A percentile compares a stretch with the other conserved stretches of the same genome.
Evolutionary conservation across 2,888 invertebrate species (phyloP).

Genomic region (Chesias legatella): DNA sequence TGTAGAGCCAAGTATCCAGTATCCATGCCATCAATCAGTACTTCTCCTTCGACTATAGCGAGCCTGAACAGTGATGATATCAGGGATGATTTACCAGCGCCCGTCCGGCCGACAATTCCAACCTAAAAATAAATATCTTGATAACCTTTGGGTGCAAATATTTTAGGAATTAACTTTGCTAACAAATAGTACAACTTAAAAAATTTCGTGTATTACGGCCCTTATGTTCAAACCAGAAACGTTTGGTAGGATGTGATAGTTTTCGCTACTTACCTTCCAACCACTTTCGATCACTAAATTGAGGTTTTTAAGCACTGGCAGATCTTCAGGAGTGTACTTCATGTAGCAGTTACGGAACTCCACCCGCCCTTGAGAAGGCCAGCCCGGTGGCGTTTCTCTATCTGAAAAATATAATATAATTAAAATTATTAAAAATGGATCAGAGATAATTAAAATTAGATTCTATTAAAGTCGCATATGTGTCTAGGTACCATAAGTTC

Average conservation of each 20-base stretch:
- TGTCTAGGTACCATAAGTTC: too few species aligned
- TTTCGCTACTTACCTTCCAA: too few species aligned
- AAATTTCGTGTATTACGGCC: too few species aligned
- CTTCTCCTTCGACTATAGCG: slow-evolving; percentile 84
- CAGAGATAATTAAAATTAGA: too few species aligned
- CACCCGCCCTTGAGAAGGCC: slow-evolving; percentile 85
- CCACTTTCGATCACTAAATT: slow-evolving; percentile 84
- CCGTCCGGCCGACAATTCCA: slow-evolving; percentile 91
- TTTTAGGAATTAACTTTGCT: not conserved
- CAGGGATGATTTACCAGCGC: slow-evolving; percentile 90
- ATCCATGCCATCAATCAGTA: slow-evolving; percentile 85
- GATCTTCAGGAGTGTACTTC: slow-evolving; percentile 82
- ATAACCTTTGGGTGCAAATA: not conserved
- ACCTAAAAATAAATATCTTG: slow-evolving; percentile 67
- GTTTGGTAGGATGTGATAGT: too few species aligned
- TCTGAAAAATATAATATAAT: slow-evolving; percentile 39
- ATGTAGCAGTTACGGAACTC: slow-evolving; percentile 83
- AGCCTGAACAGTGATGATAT: slow-evolving; percentile 89
- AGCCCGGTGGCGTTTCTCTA: slow-evolving; percentile 79
- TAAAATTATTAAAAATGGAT: too few species aligned
- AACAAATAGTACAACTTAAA: too few species aligned
- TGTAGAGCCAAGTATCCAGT: slow-evolving; percentile 61
- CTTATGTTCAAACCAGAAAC: too few species aligned
- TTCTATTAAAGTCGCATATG: too few species aligned
- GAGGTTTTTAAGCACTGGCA: slow-evolving; percentile 87